Evolutionary conservation across 2,797 vertebrate genomes (phyloP).

Genomic region (Bufotes viridis): DNA sequence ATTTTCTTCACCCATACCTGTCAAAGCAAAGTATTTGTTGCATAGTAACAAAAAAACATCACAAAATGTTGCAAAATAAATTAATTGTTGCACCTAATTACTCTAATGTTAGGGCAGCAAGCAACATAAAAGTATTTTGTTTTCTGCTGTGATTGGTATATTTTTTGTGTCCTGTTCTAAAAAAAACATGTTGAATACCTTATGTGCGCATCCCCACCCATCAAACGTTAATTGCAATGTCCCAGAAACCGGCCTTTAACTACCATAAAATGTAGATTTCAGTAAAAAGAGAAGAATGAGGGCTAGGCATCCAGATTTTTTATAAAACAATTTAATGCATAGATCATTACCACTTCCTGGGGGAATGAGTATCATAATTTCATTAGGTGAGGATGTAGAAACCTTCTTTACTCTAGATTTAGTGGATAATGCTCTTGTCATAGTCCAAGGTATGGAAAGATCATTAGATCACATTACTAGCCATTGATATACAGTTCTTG

Average conservation of each 20-base stretch:
- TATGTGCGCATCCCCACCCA: background rate
- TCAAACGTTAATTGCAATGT: background rate
- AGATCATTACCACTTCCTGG: background rate
- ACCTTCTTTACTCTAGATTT: background rate
- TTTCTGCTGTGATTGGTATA: background rate
- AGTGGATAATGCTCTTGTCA: background rate
- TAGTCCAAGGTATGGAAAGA: background rate
- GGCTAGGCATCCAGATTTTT: background rate
- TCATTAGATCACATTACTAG: background rate
- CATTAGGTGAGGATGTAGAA: too few relatives aligned
- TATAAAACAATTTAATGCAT: background rate
- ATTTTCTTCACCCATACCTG: background rate
- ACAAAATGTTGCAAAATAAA: background rate
- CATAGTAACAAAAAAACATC: constrained; percentile 4
- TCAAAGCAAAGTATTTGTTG: background rate
- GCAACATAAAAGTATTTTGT: background rate
- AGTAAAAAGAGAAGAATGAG: background rate
- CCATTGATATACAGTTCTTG: background rate
- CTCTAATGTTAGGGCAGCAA: background rate
- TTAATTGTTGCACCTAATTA: background rate
- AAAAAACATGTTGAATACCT: background rate
- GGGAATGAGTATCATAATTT: background rate
- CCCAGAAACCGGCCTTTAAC: too few relatives aligned
- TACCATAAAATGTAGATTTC: too few relatives aligned
- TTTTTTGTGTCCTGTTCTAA: background rate